These are phyloP conservation scores for Emydura subglobosa DNA, from an alignment of 2,113 vertebrate species.

Conservation along the genomic window DNA sequence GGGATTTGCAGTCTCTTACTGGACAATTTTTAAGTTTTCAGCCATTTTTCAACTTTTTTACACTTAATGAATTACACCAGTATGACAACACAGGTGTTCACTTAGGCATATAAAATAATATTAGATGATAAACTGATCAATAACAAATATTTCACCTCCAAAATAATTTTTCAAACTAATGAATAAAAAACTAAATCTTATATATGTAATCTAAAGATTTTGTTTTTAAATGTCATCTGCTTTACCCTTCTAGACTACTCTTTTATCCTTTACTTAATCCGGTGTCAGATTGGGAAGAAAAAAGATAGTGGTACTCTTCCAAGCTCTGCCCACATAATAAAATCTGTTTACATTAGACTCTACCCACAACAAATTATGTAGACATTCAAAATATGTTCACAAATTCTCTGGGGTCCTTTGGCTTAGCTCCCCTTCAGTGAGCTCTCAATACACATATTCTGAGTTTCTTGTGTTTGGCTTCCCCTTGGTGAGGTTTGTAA, in stretches of 20 bases:
- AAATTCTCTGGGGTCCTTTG: not conserved
- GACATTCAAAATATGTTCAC: not conserved
- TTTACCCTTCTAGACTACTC: not conserved
- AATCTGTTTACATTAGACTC: not conserved
- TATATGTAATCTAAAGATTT: not conserved
- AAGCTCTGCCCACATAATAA: not conserved
- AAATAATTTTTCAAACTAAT: not conserved
- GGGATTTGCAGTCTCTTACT: not conserved
- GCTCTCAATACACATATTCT: not conserved
- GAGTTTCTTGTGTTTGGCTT: not conserved
- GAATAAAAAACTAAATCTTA: not conserved
- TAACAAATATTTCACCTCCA: not conserved
- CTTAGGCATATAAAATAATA: not conserved
- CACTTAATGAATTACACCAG: no score
- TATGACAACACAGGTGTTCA: not conserved
- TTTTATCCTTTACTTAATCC: not conserved
- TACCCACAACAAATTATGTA: not conserved
- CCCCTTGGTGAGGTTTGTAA: accelerated
- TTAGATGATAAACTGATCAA: not conserved
- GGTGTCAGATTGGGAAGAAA: not conserved
- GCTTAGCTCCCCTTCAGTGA: not conserved
- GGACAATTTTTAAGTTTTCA: not conserved
- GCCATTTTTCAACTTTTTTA: no score
- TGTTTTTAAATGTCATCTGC: not conserved
- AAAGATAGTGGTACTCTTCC: not conserved